Base-by-base conservation (phyloP, 2,113 vertebrate genomes). In the Motacilla alba region DNA sequence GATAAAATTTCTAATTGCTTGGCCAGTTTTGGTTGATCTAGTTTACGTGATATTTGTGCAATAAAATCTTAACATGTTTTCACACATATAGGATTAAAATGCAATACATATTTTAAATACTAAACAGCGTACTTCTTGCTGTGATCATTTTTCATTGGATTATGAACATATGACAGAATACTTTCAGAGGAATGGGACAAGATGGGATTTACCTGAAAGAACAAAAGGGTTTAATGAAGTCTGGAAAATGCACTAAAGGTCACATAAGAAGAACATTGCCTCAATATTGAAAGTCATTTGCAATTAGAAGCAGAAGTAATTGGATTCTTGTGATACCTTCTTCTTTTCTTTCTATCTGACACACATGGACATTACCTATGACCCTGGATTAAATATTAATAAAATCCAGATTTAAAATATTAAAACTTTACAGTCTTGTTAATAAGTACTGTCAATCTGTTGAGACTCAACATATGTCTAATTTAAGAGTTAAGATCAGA, bases 321-420 rank as follows among this genome's bases (percentile, higher is more conserved):
- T 97, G 95, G 94, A 97, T 97, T 97, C 87, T 92, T 96, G 83
- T 79, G 81, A 92, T 96, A 96, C 89, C 94, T 97, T 43, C 93
- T 96, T 91, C 96, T 97, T 95, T 94, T 83, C 69, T 95, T 96
- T 97, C 89, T 86, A 66, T 97, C 90, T 96, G 96, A 96, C 83
- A 96, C 74, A 94, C 90, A 96, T 96, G 97, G 97, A 97, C 97
- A 97, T 97, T 97, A 97, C 97, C 96, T 97, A 95, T 97, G 97
- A 97, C 97, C 97, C 91, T 87, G 76, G 59, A 96, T 97, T 96
- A 97, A 97, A 96, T 96, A 97, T 97, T 97, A 97, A 97, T 97
- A 95, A 97, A 97, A 97, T 97, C 95, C 96, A 96, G 96, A 96
- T 96, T 97, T 97, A 95, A 97, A 97, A 97, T 97, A 97, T 97